Percentiles rank a stretch among this genome's conserved stretches.
These are phyloP conservation scores for Drosophila stalkeri DNA, from an alignment of 2,888 invertebrate species.

Conservation along the genomic window DNA sequence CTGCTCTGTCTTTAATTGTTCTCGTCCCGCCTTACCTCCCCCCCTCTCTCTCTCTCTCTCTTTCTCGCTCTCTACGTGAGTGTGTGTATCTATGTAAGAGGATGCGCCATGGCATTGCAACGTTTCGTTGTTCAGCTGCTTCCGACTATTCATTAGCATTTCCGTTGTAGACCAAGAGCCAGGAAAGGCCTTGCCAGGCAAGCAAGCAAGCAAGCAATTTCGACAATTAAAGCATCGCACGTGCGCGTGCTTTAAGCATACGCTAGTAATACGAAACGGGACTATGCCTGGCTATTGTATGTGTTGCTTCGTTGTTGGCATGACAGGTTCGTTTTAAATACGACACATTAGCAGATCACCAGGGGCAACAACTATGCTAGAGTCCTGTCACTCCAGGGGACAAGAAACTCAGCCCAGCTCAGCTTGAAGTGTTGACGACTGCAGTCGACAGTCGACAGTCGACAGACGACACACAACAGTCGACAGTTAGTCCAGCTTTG, in stretches of 20 bases:
- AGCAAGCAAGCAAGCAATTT: slow-evolving; percentile 18
- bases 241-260: slow-evolving; percentile 21
- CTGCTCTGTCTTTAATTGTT: slow-evolving; percentile 20
- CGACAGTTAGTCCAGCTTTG: slow-evolving; percentile 19
- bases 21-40: neutral
- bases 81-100: slow-evolving; percentile 28
- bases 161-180: slow-evolving; percentile 35
- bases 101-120: slow-evolving; percentile 57
- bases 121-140: slow-evolving; percentile 42
- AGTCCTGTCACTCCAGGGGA: slow-evolving; percentile 6
- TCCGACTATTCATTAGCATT: slow-evolving; percentile 72
- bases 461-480: neutral
- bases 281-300: neutral
- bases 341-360: slow-evolving; percentile 43
- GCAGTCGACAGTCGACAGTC: slow-evolving; percentile 15
- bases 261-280: slow-evolving; percentile 22
- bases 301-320: slow-evolving; percentile 6
- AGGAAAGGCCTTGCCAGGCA: slow-evolving; percentile 1
- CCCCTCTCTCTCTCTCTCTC: neutral
- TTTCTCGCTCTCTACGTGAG: neutral
- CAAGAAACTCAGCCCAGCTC: slow-evolving; percentile 6
- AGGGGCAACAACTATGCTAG: slow-evolving; percentile 5
- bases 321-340: slow-evolving; percentile 40
- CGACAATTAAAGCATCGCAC: slow-evolving; percentile 46
- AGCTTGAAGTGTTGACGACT: slow-evolving; percentile 40